A percentile compares a stretch with the other conserved stretches of the same genome.
Evolutionary conservation across 2,797 vertebrate genomes (phyloP).

Genomic region (Onychomys torridus): DNA sequence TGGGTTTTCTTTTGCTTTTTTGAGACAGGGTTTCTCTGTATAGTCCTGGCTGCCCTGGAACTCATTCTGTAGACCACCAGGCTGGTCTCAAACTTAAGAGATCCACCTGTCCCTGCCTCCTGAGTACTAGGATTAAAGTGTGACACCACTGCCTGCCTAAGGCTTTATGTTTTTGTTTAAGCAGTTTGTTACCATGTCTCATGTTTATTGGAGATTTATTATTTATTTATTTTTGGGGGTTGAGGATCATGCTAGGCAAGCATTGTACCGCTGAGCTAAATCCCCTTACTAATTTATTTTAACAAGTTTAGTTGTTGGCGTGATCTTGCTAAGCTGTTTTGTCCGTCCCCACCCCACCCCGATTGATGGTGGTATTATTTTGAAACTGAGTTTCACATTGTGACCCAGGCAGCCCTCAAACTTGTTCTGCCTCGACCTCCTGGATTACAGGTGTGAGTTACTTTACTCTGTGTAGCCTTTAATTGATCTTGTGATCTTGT

Average conservation of each 20-base stretch:
- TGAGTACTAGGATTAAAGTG: not conserved
- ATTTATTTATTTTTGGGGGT: too few relatives aligned
- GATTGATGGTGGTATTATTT: not conserved
- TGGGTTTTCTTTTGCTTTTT: not conserved
- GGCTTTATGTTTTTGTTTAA: conserved; percentile 28
- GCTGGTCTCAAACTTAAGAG: not conserved
- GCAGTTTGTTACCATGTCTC: not conserved
- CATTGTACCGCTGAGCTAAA: too few relatives aligned
- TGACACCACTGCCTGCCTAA: not conserved
- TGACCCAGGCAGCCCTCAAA: not conserved
- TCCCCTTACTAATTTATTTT: conserved; percentile 53
- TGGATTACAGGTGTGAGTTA: not conserved
- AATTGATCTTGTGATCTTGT: not conserved
- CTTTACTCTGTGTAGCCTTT: not conserved
- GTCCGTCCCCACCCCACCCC: too few relatives aligned
- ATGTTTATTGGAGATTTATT: not conserved
- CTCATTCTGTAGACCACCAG: not conserved
- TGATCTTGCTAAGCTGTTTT: not conserved
- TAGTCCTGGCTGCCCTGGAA: not conserved
- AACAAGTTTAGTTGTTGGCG: not conserved
- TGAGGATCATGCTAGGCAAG: too few relatives aligned
- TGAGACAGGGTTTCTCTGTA: not conserved
- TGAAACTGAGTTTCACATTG: not conserved
- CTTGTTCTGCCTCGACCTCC: not conserved
- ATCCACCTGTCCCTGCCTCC: not conserved